Conservation (phyloP, 2,888 invertebrate genomes). For the Coenonympha arcania region DNA sequence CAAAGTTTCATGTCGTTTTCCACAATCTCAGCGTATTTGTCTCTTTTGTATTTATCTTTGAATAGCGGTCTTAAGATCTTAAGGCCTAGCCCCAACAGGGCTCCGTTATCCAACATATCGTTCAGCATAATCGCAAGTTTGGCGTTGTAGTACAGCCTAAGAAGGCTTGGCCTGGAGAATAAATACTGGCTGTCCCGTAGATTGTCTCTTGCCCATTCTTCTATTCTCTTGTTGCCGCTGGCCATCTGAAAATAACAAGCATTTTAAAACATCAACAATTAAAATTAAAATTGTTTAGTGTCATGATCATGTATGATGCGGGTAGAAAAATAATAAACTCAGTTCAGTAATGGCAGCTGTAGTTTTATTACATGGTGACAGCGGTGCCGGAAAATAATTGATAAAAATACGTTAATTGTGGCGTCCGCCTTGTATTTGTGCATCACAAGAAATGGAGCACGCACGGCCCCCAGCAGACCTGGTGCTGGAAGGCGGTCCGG, state of each 20-base stretch:
- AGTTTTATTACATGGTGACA: no score
- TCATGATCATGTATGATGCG: no score
- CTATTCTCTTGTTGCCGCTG: constrained; percentile 83
- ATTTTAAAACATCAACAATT: no score
- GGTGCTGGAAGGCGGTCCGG: no score
- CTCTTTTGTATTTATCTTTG: constrained; percentile 77
- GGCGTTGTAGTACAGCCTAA: constrained; percentile 84
- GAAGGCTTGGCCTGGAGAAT: constrained; percentile 83
- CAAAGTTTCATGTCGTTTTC: constrained; percentile 89
- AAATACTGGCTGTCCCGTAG: constrained; percentile 82
- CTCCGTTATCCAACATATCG: constrained; percentile 81
- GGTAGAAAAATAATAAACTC: no score
- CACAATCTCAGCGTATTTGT: constrained; percentile 87
- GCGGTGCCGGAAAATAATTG: no score
- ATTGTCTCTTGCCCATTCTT: constrained; percentile 81
- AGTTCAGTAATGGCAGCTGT: no score
- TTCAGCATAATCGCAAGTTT: constrained; percentile 79
- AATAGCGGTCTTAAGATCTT: constrained; percentile 84
- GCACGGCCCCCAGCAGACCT: no score
- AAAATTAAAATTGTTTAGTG: no score
- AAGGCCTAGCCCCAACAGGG: constrained; percentile 82
- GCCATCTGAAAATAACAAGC: constrained; percentile 66
- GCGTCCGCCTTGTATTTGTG: no score
- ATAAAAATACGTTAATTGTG: no score
- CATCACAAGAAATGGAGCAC: no score